Conservation (phyloP, 2,113 vertebrate genomes). For the Cavia porcellus region DNA sequence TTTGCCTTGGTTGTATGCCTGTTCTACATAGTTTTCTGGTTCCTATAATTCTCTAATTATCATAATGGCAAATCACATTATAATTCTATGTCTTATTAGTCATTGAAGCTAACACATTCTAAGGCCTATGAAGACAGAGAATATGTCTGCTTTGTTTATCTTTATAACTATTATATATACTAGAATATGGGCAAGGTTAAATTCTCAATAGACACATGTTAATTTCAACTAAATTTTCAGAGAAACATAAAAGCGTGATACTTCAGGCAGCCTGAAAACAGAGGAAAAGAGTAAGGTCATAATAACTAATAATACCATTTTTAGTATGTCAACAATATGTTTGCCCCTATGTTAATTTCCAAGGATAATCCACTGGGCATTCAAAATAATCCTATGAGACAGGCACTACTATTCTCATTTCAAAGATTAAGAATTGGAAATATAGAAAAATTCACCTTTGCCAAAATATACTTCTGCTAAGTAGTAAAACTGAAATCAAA, state of each 20-base stretch:
- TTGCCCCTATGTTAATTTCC: neutral
- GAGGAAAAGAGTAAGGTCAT: neutral
- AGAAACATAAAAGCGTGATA: neutral
- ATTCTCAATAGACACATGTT: neutral
- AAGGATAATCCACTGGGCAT: neutral
- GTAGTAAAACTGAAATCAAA: constrained; percentile 1
- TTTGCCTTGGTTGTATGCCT: neutral
- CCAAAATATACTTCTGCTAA: neutral
- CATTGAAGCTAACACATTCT: neutral
- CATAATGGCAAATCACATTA: neutral
- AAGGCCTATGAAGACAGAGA: neutral
- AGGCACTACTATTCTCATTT: constrained; percentile 1
- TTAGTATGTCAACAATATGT: neutral
- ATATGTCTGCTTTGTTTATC: neutral
- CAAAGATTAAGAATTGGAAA: neutral
- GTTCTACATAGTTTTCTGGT: neutral
- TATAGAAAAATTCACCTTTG: neutral
- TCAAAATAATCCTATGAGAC: neutral
- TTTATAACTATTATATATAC: neutral
- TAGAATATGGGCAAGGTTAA: neutral
- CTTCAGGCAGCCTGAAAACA: neutral
- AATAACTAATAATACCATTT: neutral
- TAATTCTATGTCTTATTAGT: constrained; percentile 18
- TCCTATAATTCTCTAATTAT: neutral
- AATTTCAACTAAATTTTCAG: constrained; percentile 24